Base-by-base conservation (phyloP, 37 sponge, comb jelly and placozoan species). In the Sycon ciliatum region DNA sequence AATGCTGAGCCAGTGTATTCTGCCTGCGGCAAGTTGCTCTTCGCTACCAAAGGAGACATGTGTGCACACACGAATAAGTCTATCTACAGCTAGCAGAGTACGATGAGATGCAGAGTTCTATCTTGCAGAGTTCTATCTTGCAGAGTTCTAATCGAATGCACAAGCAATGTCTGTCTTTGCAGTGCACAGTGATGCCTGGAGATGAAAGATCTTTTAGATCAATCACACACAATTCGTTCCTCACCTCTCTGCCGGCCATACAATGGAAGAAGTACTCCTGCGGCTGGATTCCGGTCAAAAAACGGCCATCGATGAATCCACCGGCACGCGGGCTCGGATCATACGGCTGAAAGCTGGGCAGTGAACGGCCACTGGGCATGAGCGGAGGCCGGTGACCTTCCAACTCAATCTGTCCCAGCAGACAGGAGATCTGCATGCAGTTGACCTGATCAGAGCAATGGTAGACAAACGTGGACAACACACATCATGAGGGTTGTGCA, bases 371-470 rank as follows among this genome's bases (percentile, higher is more conserved):
- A 79, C 89, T 87, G 36, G 74, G 70, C 93, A 91, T 95, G 33
- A 95, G 65, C 0, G 92, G 92, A 4, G 98, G 98, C n/a, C 98
- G 79, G n/a, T 77, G 79, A 11, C 98, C 98, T 42, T 95, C 98
- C 66, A 95, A 67, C 86, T 95, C 98, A n/a, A 92, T 90, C 72
- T 95, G 98, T 18, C 98, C 98, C 9, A 95, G 81, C 49, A 95
- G 79, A 40, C 89, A 85, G 11, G 98, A 95, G 16, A 95, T 95
- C 72, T 95, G 98, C 84, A 88, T 88, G 57, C 89, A 85, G 73
- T 95, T 95, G 34, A 95, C 95, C 82, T 91, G 37, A 11, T 18
- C 22, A 57, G 60, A 35, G 18, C 6, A 57, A n/a, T 18, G 26
- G 46, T 6, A 13, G n/a, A 11, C n/a, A n/a, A n/a, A n/a, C n/a